Evolutionary conservation across 2,888 invertebrate genomes (phyloP), one percentile per base, ranked within the genome.

Genomic region (Diarsia mendica): DNA sequence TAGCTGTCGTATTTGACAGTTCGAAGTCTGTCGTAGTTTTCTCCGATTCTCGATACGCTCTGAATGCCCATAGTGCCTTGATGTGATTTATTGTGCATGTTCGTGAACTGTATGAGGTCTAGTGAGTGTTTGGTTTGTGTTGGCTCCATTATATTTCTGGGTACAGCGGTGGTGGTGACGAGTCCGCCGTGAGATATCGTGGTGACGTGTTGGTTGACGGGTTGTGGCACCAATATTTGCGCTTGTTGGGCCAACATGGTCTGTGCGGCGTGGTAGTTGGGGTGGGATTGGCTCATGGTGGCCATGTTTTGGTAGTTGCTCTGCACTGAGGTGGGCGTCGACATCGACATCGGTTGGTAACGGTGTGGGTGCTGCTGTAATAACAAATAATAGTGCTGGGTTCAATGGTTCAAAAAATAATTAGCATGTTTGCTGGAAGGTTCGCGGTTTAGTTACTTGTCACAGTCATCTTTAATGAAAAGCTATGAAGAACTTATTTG

Each of bases 321-420:
- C 64, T 89, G 93, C 3, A 85, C 90, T 3, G 91, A 85, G 6
- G 92, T 85, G 2, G 96, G 96, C 9, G 96, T 93, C 0, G 96
- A 96, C 83, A 95, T 89, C 2, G 96, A 93, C 95, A 96, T 95
- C 58, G 89, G 96, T 82, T 94, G 96, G 90, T 94, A 95, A 79
- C 95, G 93, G 79, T 94, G 93, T 10, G 92, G 75, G 67, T 94
- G 94, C 93, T 95, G 94, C 94, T 95, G 93, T 0, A 90, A 92
- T 39, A 2, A 53, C 1, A 55, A 58, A 60, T 28, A 23, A 44
- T 13, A 4, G 9, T 8, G 0, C 23, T 39, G 3, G 2, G 13
- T 5, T 0, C 3, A 39, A 20, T 0, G 1, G n/a, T 10, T 44
- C 3, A 39, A 39, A 39, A 18, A 3, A 8, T 9, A 9, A 51